Evolutionary conservation across 2,113 vertebrate species (phyloP), one percentile per base, ranked within the genome.

Genomic region (Tylochromis polylepis): DNA sequence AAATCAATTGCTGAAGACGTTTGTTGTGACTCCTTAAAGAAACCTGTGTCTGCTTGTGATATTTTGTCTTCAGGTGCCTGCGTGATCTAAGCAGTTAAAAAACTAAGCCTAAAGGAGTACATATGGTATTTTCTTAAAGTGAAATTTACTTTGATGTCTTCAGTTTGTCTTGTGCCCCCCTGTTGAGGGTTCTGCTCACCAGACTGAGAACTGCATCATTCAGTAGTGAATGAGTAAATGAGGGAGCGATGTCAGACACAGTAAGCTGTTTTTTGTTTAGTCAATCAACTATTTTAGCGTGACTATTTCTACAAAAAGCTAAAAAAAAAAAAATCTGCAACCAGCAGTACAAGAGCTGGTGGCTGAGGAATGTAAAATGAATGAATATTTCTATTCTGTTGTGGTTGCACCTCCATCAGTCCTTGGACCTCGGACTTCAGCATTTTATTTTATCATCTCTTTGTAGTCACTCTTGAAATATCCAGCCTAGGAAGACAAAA

Each of bases 381-480:
- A 27, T 8, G 1, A 58, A 58, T 58, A 4, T 58, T 27, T 10
- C 56, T 29, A 56, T 43, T 60, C n/a, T n/a, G 11, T 4, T 11
- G 11, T 10, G 8, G 84, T 18, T 38, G 59, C 16, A n/a, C 18
- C 14, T 85, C 12, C 49, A 16, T n/a, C 84, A 18, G 49, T 6
- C 5, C 7, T 49, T 38, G 24, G 22, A 31, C 43, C 49, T 22
- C 3, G 18, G 9, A 8, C 27, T 3, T 89, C 27, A 22, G 84
- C 15, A n/a, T 79, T 65, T 15, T 79, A 5, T 84, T 75, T 29
- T 12, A 62, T 88, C 95, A 97, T 96, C 1, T 96, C 38, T 46
- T 96, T 95, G 85, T 97, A 97, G 43, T 92, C 96, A 77, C 95
- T 96, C 89, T 97, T 97, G 90, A 98, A 98, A 93, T 98, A 98